Evolutionary conservation across 2,888 invertebrate species (phyloP).

Genomic region (Polylopha cassiicola): DNA sequence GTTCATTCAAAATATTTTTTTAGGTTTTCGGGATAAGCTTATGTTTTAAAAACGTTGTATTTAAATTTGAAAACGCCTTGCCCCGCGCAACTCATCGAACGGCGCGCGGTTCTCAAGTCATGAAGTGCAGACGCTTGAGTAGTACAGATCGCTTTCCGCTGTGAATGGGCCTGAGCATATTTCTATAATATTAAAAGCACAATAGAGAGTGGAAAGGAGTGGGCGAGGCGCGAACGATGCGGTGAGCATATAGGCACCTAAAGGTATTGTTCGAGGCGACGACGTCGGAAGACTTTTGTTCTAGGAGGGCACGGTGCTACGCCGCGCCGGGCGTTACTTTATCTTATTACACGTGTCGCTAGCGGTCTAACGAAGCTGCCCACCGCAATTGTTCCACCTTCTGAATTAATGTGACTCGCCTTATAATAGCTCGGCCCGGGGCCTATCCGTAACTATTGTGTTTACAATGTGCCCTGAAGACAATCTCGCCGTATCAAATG

Average conservation of each 20-base stretch:
- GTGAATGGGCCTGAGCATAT: slow-evolving; percentile 15
- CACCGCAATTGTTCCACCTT: slow-evolving; percentile 54
- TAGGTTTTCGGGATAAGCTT: slow-evolving; percentile 25
- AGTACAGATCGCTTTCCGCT: slow-evolving; percentile 8
- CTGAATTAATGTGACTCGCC: slow-evolving; percentile 53
- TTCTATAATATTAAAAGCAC: slow-evolving; percentile 25
- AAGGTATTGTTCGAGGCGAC: slow-evolving; percentile 49
- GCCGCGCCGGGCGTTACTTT: slow-evolving; percentile 50
- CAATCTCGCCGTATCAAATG: slow-evolving; percentile 38
- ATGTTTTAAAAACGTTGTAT: slow-evolving; percentile 24
- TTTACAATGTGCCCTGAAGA: slow-evolving; percentile 29
- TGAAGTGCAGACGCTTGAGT: slow-evolving; percentile 1
- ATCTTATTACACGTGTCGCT: slow-evolving; percentile 67
- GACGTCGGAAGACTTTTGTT: slow-evolving; percentile 65
- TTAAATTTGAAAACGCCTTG: slow-evolving; percentile 11
- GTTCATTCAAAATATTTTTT: slow-evolving; percentile 27
- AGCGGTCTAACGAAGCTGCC: slow-evolving; percentile 56
- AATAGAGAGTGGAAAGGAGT: slow-evolving; percentile 38
- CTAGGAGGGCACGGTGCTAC: slow-evolving; percentile 42
- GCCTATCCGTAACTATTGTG: slow-evolving; percentile 30
- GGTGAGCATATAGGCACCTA: slow-evolving; percentile 24
- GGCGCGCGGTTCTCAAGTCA: slow-evolving; percentile 5
- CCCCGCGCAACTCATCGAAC: slow-evolving; percentile 16
- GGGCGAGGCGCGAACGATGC: slow-evolving; percentile 40
- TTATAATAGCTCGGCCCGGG: slow-evolving; percentile 42